Evolutionary conservation across 1,140 invertebrate species (phyloP).

Genomic region (Aphelenchoides besseyi): DNA sequence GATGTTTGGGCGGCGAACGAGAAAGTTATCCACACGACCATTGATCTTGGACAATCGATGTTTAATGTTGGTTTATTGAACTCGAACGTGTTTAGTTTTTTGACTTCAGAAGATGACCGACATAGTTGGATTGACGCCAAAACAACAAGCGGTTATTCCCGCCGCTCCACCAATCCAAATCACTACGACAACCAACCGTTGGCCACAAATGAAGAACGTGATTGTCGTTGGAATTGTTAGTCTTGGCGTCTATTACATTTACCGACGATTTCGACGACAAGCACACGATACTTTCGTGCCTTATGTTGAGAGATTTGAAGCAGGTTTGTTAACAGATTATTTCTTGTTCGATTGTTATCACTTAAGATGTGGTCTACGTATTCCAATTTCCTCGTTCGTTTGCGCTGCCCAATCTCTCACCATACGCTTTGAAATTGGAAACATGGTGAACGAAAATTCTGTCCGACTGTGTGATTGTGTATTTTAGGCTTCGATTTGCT

Average conservation of each 20-base stretch:
- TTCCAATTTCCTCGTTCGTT: constrained; percentile 82
- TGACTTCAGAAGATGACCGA: constrained; percentile 1
- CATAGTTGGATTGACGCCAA: background rate
- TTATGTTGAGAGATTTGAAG: constrained; percentile 1
- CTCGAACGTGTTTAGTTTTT: background rate
- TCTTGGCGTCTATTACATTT: background rate
- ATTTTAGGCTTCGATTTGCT: background rate
- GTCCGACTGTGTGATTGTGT: background rate
- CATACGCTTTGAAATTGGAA: constrained; percentile 88
- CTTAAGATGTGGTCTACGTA: constrained; percentile 74
- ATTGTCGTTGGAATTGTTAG: background rate
- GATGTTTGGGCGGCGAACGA: background rate
- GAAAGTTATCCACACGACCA: background rate
- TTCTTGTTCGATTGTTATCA: background rate
- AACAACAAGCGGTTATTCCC: background rate
- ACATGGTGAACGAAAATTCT: constrained; percentile 71
- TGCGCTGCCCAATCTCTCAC: constrained; percentile 78
- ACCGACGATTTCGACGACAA: background rate
- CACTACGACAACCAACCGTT: background rate
- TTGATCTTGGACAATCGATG: background rate
- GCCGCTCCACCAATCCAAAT: background rate
- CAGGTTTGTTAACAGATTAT: background rate
- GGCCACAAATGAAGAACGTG: background rate
- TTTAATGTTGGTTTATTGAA: background rate
- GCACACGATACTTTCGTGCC: background rate